A percentile compares a stretch with the other conserved stretches of the same genome.
These are phyloP conservation scores for Diogma glabrata DNA, from an alignment of 2,888 invertebrate species.

Conservation along the genomic window DNA sequence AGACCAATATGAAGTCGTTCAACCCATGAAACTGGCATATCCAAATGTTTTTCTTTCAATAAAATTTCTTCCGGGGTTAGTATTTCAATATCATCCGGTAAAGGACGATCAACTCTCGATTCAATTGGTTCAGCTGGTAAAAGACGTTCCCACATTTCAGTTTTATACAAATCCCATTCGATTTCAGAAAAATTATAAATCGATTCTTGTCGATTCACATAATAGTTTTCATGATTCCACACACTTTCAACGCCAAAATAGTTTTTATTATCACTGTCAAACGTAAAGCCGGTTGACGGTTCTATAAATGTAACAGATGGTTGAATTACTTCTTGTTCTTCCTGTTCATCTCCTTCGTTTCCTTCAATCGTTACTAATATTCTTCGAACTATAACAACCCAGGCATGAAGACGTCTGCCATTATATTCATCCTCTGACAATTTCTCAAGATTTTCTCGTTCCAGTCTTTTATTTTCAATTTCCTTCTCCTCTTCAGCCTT, in stretches of 20 bases:
- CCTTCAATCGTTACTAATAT: constrained; percentile 26
- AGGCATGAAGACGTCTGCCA: constrained; percentile 66
- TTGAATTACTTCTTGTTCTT: constrained; percentile 27
- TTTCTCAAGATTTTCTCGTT: constrained; percentile 47
- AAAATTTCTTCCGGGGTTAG: constrained; percentile 37
- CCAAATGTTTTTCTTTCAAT: constrained; percentile 54
- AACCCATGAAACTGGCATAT: constrained; percentile 67
- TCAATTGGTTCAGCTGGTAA: constrained; percentile 55
- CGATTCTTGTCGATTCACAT: constrained; percentile 55
- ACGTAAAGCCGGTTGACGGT: constrained; percentile 61
- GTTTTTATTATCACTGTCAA: constrained; percentile 43
- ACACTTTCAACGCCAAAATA: constrained; percentile 72
- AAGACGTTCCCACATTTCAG: constrained; percentile 58
- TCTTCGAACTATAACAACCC: constrained; percentile 56
- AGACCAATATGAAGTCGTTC: constrained; percentile 46
- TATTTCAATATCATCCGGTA: constrained; percentile 40
- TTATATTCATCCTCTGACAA: constrained; percentile 52
- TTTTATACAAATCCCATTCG: constrained; percentile 49
- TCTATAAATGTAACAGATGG: constrained; percentile 64
- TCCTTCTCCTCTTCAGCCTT: constrained; percentile 28
- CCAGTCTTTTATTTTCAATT: constrained; percentile 26
- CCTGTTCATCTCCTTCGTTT: constrained; percentile 24
- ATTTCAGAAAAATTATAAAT: constrained; percentile 39
- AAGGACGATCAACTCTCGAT: constrained; percentile 28
- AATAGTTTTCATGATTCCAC: constrained; percentile 81